Evolutionary conservation across 2,888 invertebrate genomes (phyloP), one percentile per base, ranked within the genome.

Genomic region (Diogma glabrata): DNA sequence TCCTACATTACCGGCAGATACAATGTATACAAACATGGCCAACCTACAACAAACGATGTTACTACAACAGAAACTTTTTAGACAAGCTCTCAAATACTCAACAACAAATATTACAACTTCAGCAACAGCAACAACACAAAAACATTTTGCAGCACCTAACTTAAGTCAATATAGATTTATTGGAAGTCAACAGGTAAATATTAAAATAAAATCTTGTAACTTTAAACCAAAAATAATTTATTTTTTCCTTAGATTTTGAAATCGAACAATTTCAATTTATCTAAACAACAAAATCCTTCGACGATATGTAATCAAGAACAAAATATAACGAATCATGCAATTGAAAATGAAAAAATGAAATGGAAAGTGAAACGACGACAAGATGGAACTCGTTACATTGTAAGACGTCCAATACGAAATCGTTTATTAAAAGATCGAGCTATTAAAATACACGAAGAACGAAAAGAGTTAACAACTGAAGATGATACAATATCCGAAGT

Each of bases 331-430:
- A n/a, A n/a, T n/a, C n/a, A n/a, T n/a, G n/a, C n/a, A n/a, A n/a
- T n/a, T n/a, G n/a, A 47, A 26, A 52, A 64, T 57, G 54, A 61
- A 2, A 71, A 72, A 45, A 78, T 78, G 79, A 78, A 78, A 54
- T 85, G 84, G 84, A 84, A 86, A 60, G 84, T 87, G 8, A 87
- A 87, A 63, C 72, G 82, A 22, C 72, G 86, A 26, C 78, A 84
- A 4, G 87, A 87, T 60, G 87, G 87, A 4, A 79, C 82, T 0
- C 73, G 86, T 43, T 87, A 87, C 63, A 84, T 87, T 56, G 82
- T 86, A 0, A 72, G 83, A 40, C 68, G 85, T 26, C 84, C 85
- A 1, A 76, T 82, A 1, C 72, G 83, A 46, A 82, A 75, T 64
- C 73, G 79, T 51, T 69, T 84, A 19, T 67, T 84, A 47, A 77